Percentiles rank a stretch among this genome's conserved stretches.
phyloP scores from a whole-genome alignment of 2,888 invertebrate species.

The Nomada fucata region DNA sequence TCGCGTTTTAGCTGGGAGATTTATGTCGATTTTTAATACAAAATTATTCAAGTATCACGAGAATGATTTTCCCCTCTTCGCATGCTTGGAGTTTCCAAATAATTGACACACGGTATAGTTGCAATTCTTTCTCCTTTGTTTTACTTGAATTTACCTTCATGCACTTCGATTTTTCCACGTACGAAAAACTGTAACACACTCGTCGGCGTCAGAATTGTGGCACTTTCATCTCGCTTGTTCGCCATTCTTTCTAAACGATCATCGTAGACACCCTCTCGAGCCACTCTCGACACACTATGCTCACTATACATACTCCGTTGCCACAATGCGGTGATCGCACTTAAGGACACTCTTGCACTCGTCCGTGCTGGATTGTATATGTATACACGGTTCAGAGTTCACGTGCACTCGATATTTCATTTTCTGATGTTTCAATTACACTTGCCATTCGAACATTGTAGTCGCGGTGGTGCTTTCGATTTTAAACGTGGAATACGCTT shows the following conservation, averaged over 20 bases:
- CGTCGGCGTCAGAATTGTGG: background rate
- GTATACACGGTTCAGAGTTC: background rate
- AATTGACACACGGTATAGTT: background rate
- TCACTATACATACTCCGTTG: background rate
- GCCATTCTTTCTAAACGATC: slow-evolving; percentile 16
- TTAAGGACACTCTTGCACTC: background rate
- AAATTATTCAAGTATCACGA: too few relatives aligned
- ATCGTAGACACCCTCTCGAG: slow-evolving; percentile 1
- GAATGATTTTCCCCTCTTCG: too few relatives aligned
- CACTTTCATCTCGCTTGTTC: background rate
- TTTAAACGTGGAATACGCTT: too few relatives aligned
- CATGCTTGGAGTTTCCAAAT: too few relatives aligned
- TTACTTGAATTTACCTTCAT: background rate
- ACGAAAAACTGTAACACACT: background rate
- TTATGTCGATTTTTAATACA: too few relatives aligned
- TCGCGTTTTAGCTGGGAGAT: too few relatives aligned
- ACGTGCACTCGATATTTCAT: background rate
- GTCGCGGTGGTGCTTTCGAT: background rate
- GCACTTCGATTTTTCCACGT: too few relatives aligned
- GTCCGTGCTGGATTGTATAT: background rate
- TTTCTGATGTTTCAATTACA: background rate
- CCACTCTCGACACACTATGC: background rate
- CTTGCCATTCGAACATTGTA: background rate
- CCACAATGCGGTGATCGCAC: slow-evolving; percentile 13
- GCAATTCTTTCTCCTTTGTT: background rate